Base-by-base conservation (phyloP, 2,797 vertebrate species). In the Gouania willdenowi region DNA sequence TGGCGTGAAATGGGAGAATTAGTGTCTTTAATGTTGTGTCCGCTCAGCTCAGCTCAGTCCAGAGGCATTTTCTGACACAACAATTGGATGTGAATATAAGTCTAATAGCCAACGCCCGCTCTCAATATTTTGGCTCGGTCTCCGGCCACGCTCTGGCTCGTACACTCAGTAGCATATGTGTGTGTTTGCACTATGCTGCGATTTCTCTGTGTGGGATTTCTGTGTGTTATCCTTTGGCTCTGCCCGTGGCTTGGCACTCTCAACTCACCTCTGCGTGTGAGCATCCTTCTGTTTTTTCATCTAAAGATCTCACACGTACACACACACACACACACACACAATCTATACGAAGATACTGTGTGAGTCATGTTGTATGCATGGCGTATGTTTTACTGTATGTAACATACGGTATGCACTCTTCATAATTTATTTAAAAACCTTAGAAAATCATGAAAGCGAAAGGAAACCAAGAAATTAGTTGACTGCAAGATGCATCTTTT, bases 171-270 rank as follows among this genome's bases (percentile, higher is more conserved):
- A 29, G 34, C 66, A 63, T 80, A 63, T 75, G 69, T 60, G 67
- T 14, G 19, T 60, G 63, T 72, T 62, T 73, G 62, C 46, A 31
- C 54, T 50, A 10, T 11, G 30, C 43, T 29, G 49, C 30, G 51
- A 19, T 5, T 6, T 20, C n/a, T 20, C 6, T 20, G 66, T 46
- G 62, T 45, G 52, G 52, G 69, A 58, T 47, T 59, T 71, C 41
- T 52, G 49, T 71, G 57, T 59, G 43, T 60, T 66, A 64, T 76
- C 58, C 64, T 75, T 79, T 81, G 81, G 77, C 75, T 54, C 3
- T 38, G 41, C 45, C 27, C 44, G 31, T 44, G 38, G 29, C 77
- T 56, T 82, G 80, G 71, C 71, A 55, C 47, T 48, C 45, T 31
- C 19, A 20, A 37, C 44, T 26, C 12, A 30, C 29, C 38, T 33